phyloP scores from a whole-genome alignment of 1,140 invertebrate species.

The Heterodera schachtii region DNA sequence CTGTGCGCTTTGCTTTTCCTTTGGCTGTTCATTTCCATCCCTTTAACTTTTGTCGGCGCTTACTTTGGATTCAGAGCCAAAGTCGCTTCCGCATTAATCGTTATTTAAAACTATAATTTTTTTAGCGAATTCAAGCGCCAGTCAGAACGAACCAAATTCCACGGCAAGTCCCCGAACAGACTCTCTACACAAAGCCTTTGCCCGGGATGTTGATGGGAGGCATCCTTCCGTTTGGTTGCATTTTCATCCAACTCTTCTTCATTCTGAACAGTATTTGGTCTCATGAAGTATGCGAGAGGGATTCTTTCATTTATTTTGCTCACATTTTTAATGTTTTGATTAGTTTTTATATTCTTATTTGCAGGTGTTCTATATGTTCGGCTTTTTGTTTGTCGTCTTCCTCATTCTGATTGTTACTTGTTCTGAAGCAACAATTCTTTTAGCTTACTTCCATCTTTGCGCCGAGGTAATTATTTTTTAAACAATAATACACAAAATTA shows the following conservation, averaged over 20 bases:
- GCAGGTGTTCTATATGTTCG: slow-evolving; percentile 99
- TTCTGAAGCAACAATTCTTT: slow-evolving; percentile 93
- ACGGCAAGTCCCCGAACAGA: slow-evolving; percentile 94
- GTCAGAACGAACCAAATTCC: slow-evolving; percentile 98
- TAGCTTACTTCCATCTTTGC: slow-evolving; percentile 98
- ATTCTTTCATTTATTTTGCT: background rate
- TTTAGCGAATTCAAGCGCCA: slow-evolving; percentile 80
- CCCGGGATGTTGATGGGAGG: slow-evolving; percentile 90
- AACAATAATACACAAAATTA: background rate
- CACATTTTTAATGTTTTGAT: no score
- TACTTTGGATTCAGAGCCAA: slow-evolving; percentile 97
- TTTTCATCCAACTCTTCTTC: slow-evolving; percentile 98
- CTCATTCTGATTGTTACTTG: slow-evolving; percentile 95
- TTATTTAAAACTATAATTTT: slow-evolving; percentile 19
- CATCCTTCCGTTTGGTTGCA: slow-evolving; percentile 96
- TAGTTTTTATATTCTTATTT: background rate
- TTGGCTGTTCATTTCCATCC: slow-evolving; percentile 97
- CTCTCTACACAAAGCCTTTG: slow-evolving; percentile 89
- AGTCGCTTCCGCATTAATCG: slow-evolving; percentile 62
- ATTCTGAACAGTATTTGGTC: slow-evolving; percentile 96
- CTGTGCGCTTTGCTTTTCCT: slow-evolving; percentile 89
- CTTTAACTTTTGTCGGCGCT: slow-evolving; percentile 93
- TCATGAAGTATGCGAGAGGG: slow-evolving; percentile 60
- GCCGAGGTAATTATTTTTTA: slow-evolving; percentile 79
- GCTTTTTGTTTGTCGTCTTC: slow-evolving; percentile 95